Evolutionary conservation across 2,888 invertebrate species (phyloP), one percentile per base, ranked within the genome.

Genomic region (Mamestra brassicae): DNA sequence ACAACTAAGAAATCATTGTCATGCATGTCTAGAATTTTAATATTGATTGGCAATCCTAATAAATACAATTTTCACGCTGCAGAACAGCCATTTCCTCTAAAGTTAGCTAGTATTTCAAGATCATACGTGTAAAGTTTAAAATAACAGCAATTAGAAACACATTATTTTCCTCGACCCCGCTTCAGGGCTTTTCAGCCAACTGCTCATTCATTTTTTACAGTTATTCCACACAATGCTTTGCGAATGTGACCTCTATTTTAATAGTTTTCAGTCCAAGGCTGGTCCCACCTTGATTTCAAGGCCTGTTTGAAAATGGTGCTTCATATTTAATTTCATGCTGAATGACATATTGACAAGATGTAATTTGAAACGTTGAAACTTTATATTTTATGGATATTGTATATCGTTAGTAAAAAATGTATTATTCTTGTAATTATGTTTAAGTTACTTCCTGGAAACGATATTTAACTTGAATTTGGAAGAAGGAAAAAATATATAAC

Each of bases 321-420:
- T 76, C 54, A 60, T 71, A 63, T 81, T 81, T 73, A 6, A 58
- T 66, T 61, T 66, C 13, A 45, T 61, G 7, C 67, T 47, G 45
- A 58, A 60, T 67, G 58, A 54, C 64, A 69, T 38, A 68, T 63
- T 74, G 80, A 79, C 80, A 74, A 42, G 34, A 2, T 52, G 80
- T 79, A 57, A 78, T 80, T 74, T 69, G 2, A 73, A 79, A 69
- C 80, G 2, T 10, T 54, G 63, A 63, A 73, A 78, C 79, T 34
- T 52, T 45, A 67, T 76, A 77, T 52, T 57, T 58, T 34, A 63
- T 34, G n/a, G 45, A 54, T 70, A 77, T 63, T 52, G 26, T 4
- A 63, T 77, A 58, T 64, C 52, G 2, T 15, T 3, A 5, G 5
- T 34, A 34, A 47, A 63, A 68, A 69, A 36, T 38, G 11, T 42